phyloP scores from a whole-genome alignment of 2,113 vertebrate genomes.

The Zapus hudsonius region DNA sequence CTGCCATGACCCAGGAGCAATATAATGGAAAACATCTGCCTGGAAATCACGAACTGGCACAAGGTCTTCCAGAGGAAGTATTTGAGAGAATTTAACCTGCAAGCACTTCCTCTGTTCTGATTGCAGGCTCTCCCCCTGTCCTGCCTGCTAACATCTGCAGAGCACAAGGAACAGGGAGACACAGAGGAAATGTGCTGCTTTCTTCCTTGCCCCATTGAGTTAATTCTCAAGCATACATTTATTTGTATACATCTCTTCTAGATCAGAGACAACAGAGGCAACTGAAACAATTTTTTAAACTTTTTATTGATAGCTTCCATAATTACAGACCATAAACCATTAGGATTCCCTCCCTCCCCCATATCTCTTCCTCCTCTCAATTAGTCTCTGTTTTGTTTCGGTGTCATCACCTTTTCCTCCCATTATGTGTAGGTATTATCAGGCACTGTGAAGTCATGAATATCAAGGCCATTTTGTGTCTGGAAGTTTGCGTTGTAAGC shows the following conservation, averaged over 20 bases:
- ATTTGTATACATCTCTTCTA: not conserved
- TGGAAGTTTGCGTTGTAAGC: too few species aligned
- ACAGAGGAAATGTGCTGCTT: not conserved
- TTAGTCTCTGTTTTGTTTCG: too few species aligned
- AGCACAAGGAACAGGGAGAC: not conserved
- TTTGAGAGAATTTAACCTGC: constrained; percentile 73
- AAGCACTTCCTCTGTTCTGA: constrained; percentile 65
- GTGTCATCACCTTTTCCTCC: too few species aligned
- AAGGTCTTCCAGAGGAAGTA: constrained; percentile 62
- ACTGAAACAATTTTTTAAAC: constrained; percentile 28
- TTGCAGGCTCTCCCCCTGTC: constrained; percentile 8
- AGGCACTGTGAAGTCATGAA: too few species aligned
- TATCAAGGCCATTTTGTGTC: too few species aligned
- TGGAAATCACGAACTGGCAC: constrained; percentile 76
- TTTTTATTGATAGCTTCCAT: too few species aligned
- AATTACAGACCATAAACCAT: too few species aligned
- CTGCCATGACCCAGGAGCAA: constrained; percentile 80
- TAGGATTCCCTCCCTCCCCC: too few species aligned
- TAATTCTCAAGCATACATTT: constrained; percentile 17
- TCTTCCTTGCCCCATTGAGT: not conserved
- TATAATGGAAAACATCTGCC: constrained; percentile 81
- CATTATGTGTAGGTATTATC: too few species aligned
- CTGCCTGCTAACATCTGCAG: constrained; percentile 49
- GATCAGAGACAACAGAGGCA: not conserved
- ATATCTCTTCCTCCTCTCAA: too few species aligned